Percentiles rank a stretch among this genome's conserved stretches.
Evolutionary conservation across 30 jellyfish, hydroid and myxozoan species (phyloP).

Genomic region (Catostylus mosaicus): DNA sequence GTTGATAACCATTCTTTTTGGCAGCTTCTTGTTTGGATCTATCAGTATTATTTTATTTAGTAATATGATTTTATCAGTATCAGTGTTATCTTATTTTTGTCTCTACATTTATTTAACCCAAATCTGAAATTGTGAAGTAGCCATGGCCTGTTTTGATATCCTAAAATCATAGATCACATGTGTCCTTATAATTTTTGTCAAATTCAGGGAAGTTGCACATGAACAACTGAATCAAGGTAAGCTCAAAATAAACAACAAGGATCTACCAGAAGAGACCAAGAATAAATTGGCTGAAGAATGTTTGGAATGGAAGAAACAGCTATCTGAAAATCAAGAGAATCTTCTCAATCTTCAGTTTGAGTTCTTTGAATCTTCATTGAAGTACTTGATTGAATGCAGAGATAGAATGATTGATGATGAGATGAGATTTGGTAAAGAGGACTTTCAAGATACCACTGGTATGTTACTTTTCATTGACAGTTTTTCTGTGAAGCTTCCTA

Average conservation of each 20-base stretch:
- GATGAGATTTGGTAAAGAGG: conserved; percentile 66
- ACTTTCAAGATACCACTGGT: conserved; percentile 68
- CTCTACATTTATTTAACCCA: too few species aligned
- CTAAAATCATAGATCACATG: too few species aligned
- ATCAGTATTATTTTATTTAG: too few species aligned
- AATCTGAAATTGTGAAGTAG: too few species aligned
- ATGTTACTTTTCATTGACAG: too few species aligned
- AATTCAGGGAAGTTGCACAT: conserved; percentile 73
- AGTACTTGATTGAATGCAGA: conserved; percentile 31
- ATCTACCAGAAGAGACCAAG: conserved; percentile 27
- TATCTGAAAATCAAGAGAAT: conserved; percentile 48
- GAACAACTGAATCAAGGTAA: conserved; percentile 21
- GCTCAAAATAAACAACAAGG: conserved; percentile 6
- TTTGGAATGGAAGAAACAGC: conserved; percentile 59
- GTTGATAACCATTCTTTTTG: too few species aligned
- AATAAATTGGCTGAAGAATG: conserved; percentile 36
- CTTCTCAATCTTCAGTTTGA: conserved; percentile 62
- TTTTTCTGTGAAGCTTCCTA: too few species aligned
- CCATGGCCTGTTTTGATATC: too few species aligned
- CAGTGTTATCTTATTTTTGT: too few species aligned
- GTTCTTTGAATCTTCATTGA: conserved; percentile 46
- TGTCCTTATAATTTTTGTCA: too few species aligned
- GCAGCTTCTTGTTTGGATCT: too few species aligned
- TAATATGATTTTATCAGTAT: too few species aligned
- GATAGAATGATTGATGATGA: conserved; percentile 83